phyloP scores from a whole-genome alignment of 2,797 vertebrate genomes.

The Dermochelys coriacea region DNA sequence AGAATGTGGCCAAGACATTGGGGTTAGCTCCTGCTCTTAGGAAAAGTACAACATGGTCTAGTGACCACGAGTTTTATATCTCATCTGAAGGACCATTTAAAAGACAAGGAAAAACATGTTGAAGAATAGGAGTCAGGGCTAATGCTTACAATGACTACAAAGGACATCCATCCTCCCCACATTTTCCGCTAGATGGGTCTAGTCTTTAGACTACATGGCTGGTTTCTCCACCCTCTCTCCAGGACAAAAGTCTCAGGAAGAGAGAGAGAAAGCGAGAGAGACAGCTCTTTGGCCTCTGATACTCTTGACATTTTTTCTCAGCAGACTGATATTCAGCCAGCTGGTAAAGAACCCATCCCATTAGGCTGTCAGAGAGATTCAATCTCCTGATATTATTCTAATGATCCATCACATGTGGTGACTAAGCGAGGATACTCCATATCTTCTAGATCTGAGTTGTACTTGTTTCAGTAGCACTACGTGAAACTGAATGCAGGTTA shows the following conservation, averaged over 20 bases:
- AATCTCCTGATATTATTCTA: background rate
- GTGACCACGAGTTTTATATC: background rate
- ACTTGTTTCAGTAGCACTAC: background rate
- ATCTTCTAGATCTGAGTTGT: background rate
- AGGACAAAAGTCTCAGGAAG: background rate
- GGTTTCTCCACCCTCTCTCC: conserved; percentile 4
- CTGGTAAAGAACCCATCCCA: background rate
- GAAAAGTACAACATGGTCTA: background rate
- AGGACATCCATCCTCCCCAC: background rate
- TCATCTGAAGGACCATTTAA: background rate
- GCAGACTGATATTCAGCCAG: background rate
- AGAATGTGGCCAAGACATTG: background rate
- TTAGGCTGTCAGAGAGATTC: background rate
- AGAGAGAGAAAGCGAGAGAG: background rate
- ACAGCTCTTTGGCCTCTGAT: background rate
- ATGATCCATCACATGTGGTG: background rate
- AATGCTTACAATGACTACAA: conserved; percentile 11
- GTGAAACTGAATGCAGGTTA: background rate
- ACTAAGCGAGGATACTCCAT: conserved; percentile 7
- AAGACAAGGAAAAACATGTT: background rate
- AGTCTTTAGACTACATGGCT: background rate
- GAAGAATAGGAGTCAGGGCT: background rate
- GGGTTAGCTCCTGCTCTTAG: background rate
- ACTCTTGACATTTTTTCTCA: background rate
- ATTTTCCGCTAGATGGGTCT: background rate